Conservation (phyloP, 2,888 invertebrate genomes). For the Andrena praecox region DNA sequence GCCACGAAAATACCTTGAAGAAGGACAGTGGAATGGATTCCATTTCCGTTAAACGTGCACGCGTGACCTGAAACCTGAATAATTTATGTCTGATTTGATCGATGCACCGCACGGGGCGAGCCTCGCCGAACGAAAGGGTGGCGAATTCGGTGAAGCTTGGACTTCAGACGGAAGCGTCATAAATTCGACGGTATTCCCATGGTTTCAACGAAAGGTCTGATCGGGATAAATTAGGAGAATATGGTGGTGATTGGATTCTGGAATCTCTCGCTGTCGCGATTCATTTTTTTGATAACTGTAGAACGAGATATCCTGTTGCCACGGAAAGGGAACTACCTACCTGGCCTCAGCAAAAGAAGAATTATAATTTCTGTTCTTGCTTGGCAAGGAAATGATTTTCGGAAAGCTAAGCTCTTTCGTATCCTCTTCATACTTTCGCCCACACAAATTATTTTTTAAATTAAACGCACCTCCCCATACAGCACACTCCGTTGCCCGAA, state of each 20-base stretch:
- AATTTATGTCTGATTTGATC: slow-evolving; percentile 66
- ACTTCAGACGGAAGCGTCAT: slow-evolving; percentile 14
- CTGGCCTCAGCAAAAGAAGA: no score
- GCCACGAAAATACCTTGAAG: slow-evolving; percentile 56
- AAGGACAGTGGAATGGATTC: slow-evolving; percentile 60
- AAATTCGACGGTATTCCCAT: slow-evolving; percentile 12
- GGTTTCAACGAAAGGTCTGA: slow-evolving; percentile 12
- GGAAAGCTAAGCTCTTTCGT: no score
- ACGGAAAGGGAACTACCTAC: no score
- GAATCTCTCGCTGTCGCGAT: no score
- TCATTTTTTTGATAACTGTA: no score
- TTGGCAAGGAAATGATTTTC: no score
- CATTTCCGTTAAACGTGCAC: slow-evolving; percentile 62
- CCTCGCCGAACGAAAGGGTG: slow-evolving; percentile 21
- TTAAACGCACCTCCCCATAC: no score
- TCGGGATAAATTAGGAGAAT: neutral
- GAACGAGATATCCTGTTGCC: no score
- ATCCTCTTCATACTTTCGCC: no score
- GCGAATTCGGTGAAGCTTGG: slow-evolving; percentile 16
- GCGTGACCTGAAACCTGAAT: slow-evolving; percentile 58
- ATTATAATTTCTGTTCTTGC: no score
- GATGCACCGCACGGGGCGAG: slow-evolving; percentile 41
- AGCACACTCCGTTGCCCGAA: no score
- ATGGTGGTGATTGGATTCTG: neutral
- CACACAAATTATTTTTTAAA: no score